These are phyloP conservation scores for Diabrotica virgifera DNA, from an alignment of 1,140 invertebrate genomes.

Conservation along the genomic window DNA sequence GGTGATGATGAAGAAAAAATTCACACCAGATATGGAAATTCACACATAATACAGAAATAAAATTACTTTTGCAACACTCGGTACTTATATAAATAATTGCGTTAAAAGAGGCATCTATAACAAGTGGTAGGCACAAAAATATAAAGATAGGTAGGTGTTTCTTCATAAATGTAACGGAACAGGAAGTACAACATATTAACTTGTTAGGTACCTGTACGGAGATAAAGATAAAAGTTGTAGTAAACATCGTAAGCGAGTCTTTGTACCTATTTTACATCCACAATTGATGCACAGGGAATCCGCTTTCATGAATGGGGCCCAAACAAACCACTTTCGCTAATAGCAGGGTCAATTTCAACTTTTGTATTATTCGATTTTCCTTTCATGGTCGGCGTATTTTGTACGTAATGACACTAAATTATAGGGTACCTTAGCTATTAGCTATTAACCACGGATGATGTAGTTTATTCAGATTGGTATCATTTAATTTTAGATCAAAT, in stretches of 20 bases:
- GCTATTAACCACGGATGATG: background rate
- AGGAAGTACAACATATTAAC: constrained; percentile 15
- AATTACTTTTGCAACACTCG: too few species aligned
- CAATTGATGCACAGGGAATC: background rate
- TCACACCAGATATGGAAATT: too few species aligned
- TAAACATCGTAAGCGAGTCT: constrained; percentile 12
- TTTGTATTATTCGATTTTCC: constrained; percentile 1
- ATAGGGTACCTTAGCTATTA: background rate
- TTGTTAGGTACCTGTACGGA: background rate
- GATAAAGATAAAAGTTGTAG: constrained; percentile 8
- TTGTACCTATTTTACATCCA: background rate
- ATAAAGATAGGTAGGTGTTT: background rate
- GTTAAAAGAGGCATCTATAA: too few species aligned
- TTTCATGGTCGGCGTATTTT: background rate
- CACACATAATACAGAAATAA: too few species aligned
- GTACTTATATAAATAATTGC: too few species aligned
- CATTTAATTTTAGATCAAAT: background rate
- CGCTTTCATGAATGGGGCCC: background rate
- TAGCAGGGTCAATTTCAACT: constrained; percentile 8
- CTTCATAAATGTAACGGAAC: constrained; percentile 1
- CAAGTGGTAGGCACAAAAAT: too few species aligned
- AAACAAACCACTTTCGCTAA: constrained; percentile 10
- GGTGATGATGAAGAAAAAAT: too few species aligned
- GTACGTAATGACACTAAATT: constrained; percentile 13
- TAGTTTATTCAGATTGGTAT: background rate